Conservation (phyloP, 2,888 invertebrate genomes). For the Oasisia sp. region DNA sequence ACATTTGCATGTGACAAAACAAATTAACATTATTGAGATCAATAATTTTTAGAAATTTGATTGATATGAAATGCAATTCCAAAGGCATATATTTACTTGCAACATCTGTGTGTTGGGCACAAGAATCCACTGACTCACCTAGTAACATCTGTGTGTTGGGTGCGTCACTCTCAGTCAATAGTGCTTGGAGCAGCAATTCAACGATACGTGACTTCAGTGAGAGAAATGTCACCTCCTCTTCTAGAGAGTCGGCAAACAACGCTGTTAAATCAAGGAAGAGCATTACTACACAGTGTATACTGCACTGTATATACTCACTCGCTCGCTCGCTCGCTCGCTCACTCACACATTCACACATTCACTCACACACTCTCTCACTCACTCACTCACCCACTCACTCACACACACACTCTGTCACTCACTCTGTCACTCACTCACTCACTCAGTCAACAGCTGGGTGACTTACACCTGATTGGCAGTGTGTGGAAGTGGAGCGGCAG, state of each 20-base stretch:
- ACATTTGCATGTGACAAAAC: not conserved
- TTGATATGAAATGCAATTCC: not conserved
- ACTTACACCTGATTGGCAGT: constrained; percentile 65
- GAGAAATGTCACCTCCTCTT: constrained; percentile 52
- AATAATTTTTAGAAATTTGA: not conserved
- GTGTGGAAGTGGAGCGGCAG: constrained; percentile 87
- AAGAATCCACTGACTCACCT: constrained; percentile 64
- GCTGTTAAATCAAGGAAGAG: not conserved
- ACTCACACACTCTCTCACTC: no score
- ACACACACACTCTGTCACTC: no score
- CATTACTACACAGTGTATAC: not conserved
- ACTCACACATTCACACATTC: no score
- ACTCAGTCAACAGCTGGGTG: no score
- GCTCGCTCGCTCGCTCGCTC: no score
- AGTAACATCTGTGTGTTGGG: constrained; percentile 88
- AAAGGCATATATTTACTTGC: not conserved
- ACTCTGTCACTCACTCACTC: no score
- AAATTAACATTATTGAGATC: not conserved
- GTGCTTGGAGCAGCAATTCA: constrained; percentile 83
- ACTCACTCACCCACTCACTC: no score
- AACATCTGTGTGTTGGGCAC: not conserved
- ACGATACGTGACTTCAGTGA: constrained; percentile 58
- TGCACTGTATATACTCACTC: no score
- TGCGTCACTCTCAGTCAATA: constrained; percentile 86
- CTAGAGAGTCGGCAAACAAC: not conserved